Conservation (phyloP, 2,797 vertebrate genomes). For the Danionella dracula region DNA sequence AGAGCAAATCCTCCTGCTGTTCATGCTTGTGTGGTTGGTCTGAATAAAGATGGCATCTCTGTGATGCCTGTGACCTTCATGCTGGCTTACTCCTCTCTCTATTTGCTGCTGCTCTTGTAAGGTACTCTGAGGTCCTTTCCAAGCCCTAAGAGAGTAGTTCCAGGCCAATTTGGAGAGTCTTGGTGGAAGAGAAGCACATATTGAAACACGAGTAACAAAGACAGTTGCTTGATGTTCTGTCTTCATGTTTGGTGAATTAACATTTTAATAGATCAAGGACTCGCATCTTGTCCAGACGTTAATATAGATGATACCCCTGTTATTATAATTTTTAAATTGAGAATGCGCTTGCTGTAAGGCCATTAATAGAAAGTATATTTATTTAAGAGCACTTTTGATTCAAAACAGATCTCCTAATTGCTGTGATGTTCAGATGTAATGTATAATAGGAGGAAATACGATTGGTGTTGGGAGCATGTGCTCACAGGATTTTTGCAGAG, state of each 20-base stretch:
- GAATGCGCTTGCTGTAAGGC: no score
- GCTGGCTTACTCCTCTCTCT: conserved; percentile 88
- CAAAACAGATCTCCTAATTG: conserved; percentile 53
- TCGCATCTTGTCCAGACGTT: not conserved
- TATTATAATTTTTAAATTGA: no score
- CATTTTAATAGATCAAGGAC: not conserved
- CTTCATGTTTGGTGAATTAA: not conserved
- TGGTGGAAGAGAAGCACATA: conserved; percentile 29
- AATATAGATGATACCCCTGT: no score
- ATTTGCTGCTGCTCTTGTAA: conserved; percentile 91
- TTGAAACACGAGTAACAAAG: conserved; percentile 2
- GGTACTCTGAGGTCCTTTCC: conserved; percentile 87
- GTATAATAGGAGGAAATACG: conserved; percentile 30
- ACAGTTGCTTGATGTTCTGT: not conserved
- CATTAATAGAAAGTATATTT: conserved; percentile 66
- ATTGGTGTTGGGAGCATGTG: conserved; percentile 18
- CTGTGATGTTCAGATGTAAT: conserved; percentile 35
- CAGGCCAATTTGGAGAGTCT: conserved; percentile 68
- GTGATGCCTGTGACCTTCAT: conserved; percentile 90
- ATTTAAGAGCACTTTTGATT: conserved; percentile 62
- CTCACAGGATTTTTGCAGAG: conserved; percentile 59
- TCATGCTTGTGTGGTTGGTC: conserved; percentile 67
- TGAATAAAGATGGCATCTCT: conserved; percentile 86
- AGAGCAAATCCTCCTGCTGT: conserved; percentile 62
- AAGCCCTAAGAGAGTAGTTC: conserved; percentile 86